Conservation (phyloP, 2,797 vertebrate species). For the Syngnathus acus region DNA sequence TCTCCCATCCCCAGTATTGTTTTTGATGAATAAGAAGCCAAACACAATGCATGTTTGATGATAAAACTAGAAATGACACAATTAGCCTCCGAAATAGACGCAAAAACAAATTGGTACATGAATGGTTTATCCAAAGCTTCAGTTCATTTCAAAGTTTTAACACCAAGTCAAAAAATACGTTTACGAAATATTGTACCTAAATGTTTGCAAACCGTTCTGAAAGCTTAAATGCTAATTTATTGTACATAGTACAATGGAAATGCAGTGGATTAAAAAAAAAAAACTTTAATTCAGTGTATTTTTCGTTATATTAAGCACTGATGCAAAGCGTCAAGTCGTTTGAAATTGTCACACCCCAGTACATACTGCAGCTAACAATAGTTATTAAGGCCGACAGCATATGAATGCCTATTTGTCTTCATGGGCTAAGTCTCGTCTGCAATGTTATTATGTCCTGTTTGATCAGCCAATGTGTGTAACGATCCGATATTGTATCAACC, state of each 20-base stretch:
- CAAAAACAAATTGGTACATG: neutral
- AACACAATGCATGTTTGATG: neutral
- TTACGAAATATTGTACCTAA: too few relatives aligned
- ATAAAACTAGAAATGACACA: neutral
- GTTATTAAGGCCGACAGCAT: slow-evolving; percentile 4
- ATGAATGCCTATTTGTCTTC: slow-evolving; percentile 1
- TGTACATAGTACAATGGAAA: too few relatives aligned
- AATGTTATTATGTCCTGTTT: neutral
- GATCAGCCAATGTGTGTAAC: neutral
- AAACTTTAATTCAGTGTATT: too few relatives aligned
- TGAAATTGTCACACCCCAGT: too few relatives aligned
- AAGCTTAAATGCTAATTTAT: neutral
- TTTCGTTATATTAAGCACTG: too few relatives aligned
- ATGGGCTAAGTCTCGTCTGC: neutral
- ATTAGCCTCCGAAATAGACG: neutral
- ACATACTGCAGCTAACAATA: neutral
- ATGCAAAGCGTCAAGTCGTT: too few relatives aligned
- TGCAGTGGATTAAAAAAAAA: neutral
- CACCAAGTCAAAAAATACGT: neutral
- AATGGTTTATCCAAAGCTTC: neutral
- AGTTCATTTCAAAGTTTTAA: neutral
- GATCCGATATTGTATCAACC: neutral
- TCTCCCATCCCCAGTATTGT: too few relatives aligned
- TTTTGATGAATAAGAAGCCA: neutral
- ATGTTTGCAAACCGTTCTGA: neutral